phyloP scores from a whole-genome alignment of 2,797 vertebrate species.

The Pteronotus mesoamericanus region DNA sequence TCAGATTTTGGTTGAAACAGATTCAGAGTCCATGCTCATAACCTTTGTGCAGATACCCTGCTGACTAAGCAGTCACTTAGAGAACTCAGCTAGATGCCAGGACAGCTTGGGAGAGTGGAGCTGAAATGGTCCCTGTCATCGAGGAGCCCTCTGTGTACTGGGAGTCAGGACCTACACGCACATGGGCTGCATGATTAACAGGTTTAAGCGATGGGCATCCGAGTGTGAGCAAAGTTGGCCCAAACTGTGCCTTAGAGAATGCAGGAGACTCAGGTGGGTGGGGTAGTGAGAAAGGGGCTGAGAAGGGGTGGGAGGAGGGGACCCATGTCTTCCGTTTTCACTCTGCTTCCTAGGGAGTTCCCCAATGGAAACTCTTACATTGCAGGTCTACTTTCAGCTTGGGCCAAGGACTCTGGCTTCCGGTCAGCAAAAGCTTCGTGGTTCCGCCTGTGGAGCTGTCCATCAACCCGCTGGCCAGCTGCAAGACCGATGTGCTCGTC shows the following conservation, averaged over 20 bases:
- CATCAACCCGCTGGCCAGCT: conserved; percentile 98
- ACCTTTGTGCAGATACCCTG: background rate
- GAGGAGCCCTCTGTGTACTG: background rate
- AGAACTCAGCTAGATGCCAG: background rate
- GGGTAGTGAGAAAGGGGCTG: background rate
- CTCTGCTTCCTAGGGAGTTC: conserved; percentile 70
- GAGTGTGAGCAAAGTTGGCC: background rate
- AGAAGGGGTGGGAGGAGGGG: background rate
- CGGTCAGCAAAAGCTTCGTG: conserved; percentile 99
- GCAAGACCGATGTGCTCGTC: conserved; percentile 97
- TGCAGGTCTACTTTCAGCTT: conserved; percentile 96
- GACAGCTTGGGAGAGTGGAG: background rate
- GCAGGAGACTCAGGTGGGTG: background rate
- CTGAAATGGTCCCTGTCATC: background rate
- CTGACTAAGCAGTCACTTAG: background rate
- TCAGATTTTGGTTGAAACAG: background rate
- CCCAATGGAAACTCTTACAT: conserved; percentile 71
- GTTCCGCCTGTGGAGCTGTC: conserved; percentile 97
- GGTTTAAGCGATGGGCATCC: background rate
- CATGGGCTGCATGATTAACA: background rate
- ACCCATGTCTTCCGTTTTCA: conserved; percentile 37
- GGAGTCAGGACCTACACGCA: background rate
- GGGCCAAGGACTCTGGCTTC: conserved; percentile 98
- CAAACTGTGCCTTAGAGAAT: background rate
- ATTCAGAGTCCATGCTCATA: background rate